Base-by-base conservation (phyloP, 2,797 vertebrate species). In the Typhlichthys eigenmanni region DNA sequence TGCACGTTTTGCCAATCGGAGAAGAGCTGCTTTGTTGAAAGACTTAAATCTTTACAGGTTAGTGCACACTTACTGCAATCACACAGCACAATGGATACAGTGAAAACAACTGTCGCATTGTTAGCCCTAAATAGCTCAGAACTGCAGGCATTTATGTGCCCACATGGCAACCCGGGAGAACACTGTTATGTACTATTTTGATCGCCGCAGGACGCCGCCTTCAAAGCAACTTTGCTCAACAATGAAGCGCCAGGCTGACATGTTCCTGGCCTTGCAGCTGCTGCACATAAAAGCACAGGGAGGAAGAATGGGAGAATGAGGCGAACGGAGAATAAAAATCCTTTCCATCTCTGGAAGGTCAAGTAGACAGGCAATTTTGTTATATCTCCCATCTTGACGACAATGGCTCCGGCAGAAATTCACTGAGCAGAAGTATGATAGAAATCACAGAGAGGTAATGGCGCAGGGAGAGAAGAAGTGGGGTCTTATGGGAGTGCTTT, bases 301-400 rank as follows among this genome's bases (percentile, higher is more conserved):
- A 51, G 73, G 55, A 34, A 55, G 66, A 79, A 72, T 73, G 61
- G n/a, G 49, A 13, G 61, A 63, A 17, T 68, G 74, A 74, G 73
- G 71, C 52, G 68, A 73, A 70, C 59, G 13, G 47, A 64, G 58
- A 54, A 83, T 78, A 62, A 82, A 85, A 85, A 80, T 74, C 75
- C 55, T 80, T 85, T 81, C 79, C 64, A 69, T 78, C 81, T 55
- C 51, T 55, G 66, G 76, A 89, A 88, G 85, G 85, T 86, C 85
- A 85, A 85, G 72, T 75, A 79, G 75, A 72, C 75, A 57, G 71
- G 59, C 71, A 68, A 70, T 82, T 87, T 79, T 71, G 76, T 70
- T 69, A 60, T 74, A 78, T 79, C 69, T 69, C 56, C 68, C 58
- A 66, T 84, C 65, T 78, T 49, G 72, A 75, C 71, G 60, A 76